These are phyloP conservation scores for Glyphotaelius pellucidus DNA, from an alignment of 2,888 invertebrate genomes.

Conservation along the genomic window DNA sequence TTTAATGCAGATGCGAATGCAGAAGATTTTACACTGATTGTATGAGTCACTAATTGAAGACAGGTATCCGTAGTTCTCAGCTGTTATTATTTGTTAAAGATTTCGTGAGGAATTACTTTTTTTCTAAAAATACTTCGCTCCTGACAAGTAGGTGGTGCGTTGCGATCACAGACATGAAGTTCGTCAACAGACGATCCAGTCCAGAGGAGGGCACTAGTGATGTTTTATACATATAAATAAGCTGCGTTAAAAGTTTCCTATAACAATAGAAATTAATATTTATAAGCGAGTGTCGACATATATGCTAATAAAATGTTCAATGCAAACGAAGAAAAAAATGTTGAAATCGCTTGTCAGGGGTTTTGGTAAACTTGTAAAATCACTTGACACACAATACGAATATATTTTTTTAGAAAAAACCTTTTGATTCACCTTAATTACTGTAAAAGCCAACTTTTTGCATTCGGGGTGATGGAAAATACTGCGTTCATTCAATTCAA, in stretches of 20 bases:
- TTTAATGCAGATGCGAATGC: neutral
- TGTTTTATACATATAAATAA: neutral
- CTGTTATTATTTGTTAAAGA: neutral
- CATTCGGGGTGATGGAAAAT: too few relatives aligned
- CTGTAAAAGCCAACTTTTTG: too few relatives aligned
- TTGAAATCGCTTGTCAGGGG: too few relatives aligned
- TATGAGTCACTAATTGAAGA: slow-evolving; percentile 2
- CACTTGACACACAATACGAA: too few relatives aligned
- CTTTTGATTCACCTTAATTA: too few relatives aligned
- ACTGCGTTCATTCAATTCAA: too few relatives aligned
- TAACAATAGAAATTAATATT: too few relatives aligned
- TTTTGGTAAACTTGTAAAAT: too few relatives aligned
- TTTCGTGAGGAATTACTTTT: neutral
- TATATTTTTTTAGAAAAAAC: too few relatives aligned
- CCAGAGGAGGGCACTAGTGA: neutral
- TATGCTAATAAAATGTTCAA: too few relatives aligned
- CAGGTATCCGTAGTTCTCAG: neutral
- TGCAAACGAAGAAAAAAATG: too few relatives aligned
- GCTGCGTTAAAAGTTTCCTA: neutral
- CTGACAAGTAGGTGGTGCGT: neutral
- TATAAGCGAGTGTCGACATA: too few relatives aligned
- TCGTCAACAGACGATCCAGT: neutral
- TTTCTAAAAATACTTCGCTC: neutral
- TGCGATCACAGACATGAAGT: slow-evolving; percentile 2
- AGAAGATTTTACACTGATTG: neutral